phyloP scores from a whole-genome alignment of 2,888 invertebrate genomes.

The Nemapogon koenigi region DNA sequence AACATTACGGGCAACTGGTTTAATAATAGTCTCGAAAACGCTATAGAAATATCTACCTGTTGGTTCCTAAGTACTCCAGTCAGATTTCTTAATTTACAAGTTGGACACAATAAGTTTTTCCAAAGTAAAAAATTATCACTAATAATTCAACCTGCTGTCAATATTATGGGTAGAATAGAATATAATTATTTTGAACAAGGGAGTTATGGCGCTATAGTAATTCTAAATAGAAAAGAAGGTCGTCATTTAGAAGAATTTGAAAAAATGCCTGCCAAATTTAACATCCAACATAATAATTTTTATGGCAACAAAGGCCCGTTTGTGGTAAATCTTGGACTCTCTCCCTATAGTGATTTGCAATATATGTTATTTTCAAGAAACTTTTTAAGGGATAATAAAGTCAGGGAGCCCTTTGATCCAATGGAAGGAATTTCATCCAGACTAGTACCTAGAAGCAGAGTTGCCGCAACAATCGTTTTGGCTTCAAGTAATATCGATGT shows the following conservation, averaged over 20 bases:
- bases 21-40: conserved; percentile 78
- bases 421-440: conserved; percentile 69
- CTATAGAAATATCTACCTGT: conserved; percentile 84
- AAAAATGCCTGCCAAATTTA: conserved; percentile 71
- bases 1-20: conserved; percentile 95
- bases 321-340: conserved; percentile 86
- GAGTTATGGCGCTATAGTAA: conserved; percentile 79
- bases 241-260: conserved; percentile 80
- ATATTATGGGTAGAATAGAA: conserved; percentile 78
- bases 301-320: conserved; percentile 87
- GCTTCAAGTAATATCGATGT: conserved; percentile 90
- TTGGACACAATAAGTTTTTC: conserved; percentile 86
- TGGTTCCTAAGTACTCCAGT: conserved; percentile 68
- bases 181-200: conserved; percentile 90
- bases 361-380: conserved; percentile 86
- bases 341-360: conserved; percentile 86
- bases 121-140: conserved; percentile 78
- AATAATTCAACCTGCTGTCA: conserved; percentile 82
- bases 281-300: conserved; percentile 89
- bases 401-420: conserved; percentile 83
- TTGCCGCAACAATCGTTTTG: conserved; percentile 91
- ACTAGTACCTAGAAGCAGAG: conserved; percentile 87
- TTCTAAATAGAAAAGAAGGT: conserved; percentile 75
- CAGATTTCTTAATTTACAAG: conserved; percentile 69
- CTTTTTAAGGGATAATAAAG: conserved; percentile 83